Percentiles rank a stretch among this genome's conserved stretches.
Conservation (phyloP, 2,113 vertebrate species). For the Salvelinus fontinalis region DNA sequence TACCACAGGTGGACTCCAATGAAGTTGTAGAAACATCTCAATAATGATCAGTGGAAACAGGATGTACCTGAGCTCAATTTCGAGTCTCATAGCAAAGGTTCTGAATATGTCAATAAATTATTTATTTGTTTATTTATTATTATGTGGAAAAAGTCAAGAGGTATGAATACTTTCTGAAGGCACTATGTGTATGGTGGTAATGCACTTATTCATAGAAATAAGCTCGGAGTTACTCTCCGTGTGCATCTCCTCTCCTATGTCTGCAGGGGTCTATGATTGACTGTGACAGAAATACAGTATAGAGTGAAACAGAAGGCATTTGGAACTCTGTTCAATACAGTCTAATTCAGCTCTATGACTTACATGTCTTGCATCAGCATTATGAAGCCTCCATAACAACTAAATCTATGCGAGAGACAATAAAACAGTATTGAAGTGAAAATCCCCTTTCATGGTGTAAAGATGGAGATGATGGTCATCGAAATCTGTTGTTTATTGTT, state of each 20-base stretch:
- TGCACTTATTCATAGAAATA: constrained; percentile 47
- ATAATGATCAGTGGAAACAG: too few relatives aligned
- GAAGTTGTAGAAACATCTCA: too few relatives aligned
- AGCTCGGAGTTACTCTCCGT: constrained; percentile 43
- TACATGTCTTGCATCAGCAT: constrained; percentile 16
- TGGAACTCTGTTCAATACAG: constrained; percentile 11
- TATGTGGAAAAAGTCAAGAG: too few relatives aligned
- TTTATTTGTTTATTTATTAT: too few relatives aligned
- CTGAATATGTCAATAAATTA: too few relatives aligned
- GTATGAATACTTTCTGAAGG: too few relatives aligned
- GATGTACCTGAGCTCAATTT: too few relatives aligned
- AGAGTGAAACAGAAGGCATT: constrained; percentile 34
- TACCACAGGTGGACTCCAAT: too few relatives aligned
- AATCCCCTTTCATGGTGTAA: constrained; percentile 23
- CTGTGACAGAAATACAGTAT: constrained; percentile 51
- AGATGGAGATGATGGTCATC: background rate
- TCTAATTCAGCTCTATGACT: constrained; percentile 22
- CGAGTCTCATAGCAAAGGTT: too few relatives aligned
- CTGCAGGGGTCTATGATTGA: constrained; percentile 58
- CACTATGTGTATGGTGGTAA: constrained; percentile 62
- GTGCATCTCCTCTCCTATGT: constrained; percentile 27
- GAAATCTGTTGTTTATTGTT: constrained; percentile 13
- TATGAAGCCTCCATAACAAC: constrained; percentile 18
- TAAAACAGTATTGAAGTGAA: constrained; percentile 24
- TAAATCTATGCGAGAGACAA: constrained; percentile 28